Percentiles rank a stretch among this genome's conserved stretches.
These are phyloP conservation scores for Caenorhabditis plicata DNA, from an alignment of 2,888 invertebrate species.

Conservation along the genomic window DNA sequence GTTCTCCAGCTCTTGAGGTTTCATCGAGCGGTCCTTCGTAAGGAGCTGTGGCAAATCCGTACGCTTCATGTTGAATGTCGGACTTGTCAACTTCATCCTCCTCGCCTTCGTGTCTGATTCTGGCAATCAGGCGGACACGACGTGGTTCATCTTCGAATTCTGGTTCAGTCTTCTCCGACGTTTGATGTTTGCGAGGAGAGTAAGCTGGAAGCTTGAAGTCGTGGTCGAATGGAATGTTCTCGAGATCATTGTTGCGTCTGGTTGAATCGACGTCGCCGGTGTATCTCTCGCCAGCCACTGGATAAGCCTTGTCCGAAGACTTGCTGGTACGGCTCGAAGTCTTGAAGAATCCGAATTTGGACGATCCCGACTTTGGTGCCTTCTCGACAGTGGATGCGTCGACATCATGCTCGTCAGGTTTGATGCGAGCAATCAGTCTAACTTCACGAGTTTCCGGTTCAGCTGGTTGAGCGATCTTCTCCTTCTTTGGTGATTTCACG, in stretches of 20 bases:
- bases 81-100: too few species aligned
- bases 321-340: neutral
- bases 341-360: slow-evolving; percentile 8
- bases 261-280: slow-evolving; percentile 20
- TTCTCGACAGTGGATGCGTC: slow-evolving; percentile 14
- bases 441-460: slow-evolving; percentile 8
- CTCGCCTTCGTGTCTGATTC: too few species aligned
- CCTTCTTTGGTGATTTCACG: slow-evolving; percentile 6
- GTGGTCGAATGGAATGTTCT: slow-evolving; percentile 14
- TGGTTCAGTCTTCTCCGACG: too few species aligned
- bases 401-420: slow-evolving; percentile 6
- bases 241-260: slow-evolving; percentile 16
- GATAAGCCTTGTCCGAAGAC: neutral
- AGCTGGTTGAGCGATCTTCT: neutral
- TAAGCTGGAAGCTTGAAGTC: slow-evolving; percentile 10
- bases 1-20: too few species aligned
- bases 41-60: too few species aligned
- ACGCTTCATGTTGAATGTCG: too few species aligned
- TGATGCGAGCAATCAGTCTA: neutral
- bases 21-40: too few species aligned
- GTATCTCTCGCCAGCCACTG: slow-evolving; percentile 6
- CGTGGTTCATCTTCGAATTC: too few species aligned
- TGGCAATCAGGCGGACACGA: too few species aligned
- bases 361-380: slow-evolving; percentile 7
- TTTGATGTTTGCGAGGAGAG: slow-evolving; percentile 10